A percentile compares a stretch with the other conserved stretches of the same genome.
Evolutionary conservation across 2,113 vertebrate genomes (phyloP).

Genomic region (Tetrax tetrax): DNA sequence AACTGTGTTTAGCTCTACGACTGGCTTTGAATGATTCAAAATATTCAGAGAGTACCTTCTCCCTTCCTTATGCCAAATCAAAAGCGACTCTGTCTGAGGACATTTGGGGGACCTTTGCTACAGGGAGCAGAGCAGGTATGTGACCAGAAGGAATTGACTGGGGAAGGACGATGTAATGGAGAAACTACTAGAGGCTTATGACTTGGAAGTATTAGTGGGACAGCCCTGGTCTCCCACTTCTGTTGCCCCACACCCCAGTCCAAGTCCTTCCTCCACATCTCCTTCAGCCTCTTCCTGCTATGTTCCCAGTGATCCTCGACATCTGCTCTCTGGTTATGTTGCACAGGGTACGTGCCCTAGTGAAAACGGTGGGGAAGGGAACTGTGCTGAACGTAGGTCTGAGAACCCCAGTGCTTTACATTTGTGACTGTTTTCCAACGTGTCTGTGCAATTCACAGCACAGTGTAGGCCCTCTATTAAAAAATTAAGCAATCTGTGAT

Average conservation of each 20-base stretch:
- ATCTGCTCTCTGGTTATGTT: background rate
- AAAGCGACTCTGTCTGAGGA: background rate
- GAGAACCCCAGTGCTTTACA: background rate
- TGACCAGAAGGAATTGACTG: background rate
- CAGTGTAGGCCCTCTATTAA: background rate
- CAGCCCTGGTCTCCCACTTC: background rate
- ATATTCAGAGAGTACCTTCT: background rate
- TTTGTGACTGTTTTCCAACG: background rate
- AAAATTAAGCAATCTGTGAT: background rate
- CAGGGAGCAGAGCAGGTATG: background rate
- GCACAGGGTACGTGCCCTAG: background rate
- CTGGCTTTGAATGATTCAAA: background rate
- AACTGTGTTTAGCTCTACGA: background rate
- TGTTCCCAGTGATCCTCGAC: background rate
- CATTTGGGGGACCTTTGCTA: background rate
- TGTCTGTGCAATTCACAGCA: background rate
- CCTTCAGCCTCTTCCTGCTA: background rate
- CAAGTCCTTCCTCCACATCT: background rate
- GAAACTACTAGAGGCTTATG: background rate
- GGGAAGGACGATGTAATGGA: background rate
- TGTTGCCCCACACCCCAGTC: background rate
- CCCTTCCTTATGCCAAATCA: background rate
- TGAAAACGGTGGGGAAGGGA: background rate
- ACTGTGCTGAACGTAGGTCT: background rate
- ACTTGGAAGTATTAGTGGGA: background rate